Evolutionary conservation across 1,140 invertebrate species (phyloP).

Genomic region (Trichomalopsis sarcophagae): DNA sequence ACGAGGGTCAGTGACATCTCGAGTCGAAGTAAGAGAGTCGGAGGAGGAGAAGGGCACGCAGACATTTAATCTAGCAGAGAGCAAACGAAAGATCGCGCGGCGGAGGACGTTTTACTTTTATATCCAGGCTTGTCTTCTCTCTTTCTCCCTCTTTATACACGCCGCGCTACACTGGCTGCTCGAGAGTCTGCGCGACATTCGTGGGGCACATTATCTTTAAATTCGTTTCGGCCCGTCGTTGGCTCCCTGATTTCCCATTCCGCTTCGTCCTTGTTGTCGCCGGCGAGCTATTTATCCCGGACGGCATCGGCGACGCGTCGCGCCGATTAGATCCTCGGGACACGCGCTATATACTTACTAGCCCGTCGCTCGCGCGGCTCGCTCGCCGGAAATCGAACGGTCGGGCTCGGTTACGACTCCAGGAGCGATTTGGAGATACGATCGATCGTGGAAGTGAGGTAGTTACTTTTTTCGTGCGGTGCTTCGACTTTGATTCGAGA

Average conservation of each 20-base stretch:
- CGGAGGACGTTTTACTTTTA: conserved; percentile 65
- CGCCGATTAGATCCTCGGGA: not conserved
- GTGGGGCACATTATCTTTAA: conserved; percentile 1
- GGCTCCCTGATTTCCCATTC: conserved; percentile 8
- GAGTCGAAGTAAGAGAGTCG: conserved; percentile 4
- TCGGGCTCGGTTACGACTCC: too few relatives aligned
- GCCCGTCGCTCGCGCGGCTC: too few relatives aligned
- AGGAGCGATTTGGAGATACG: too few relatives aligned
- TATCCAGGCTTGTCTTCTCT: conserved; percentile 40
- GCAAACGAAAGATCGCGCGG: conserved; percentile 55
- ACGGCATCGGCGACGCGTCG: not conserved
- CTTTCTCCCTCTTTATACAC: too few relatives aligned
- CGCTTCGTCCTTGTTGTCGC: not conserved
- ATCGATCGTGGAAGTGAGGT: too few relatives aligned
- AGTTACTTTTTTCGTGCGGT: too few relatives aligned
- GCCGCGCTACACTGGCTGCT: conserved; percentile 17
- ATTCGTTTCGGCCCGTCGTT: conserved; percentile 4
- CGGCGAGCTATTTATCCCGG: not conserved
- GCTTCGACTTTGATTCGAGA: too few relatives aligned
- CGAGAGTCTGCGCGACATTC: conserved; percentile 51
- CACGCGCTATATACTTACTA: not conserved
- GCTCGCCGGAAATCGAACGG: too few relatives aligned
- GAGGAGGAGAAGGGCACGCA: not conserved
- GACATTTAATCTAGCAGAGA: conserved; percentile 69
- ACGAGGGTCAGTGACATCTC: conserved; percentile 27